A percentile compares a stretch with the other conserved stretches of the same genome.
Evolutionary conservation across 64 coral and sea anemone species (phyloP).

Genomic region (Astreopora myriophthalma): DNA sequence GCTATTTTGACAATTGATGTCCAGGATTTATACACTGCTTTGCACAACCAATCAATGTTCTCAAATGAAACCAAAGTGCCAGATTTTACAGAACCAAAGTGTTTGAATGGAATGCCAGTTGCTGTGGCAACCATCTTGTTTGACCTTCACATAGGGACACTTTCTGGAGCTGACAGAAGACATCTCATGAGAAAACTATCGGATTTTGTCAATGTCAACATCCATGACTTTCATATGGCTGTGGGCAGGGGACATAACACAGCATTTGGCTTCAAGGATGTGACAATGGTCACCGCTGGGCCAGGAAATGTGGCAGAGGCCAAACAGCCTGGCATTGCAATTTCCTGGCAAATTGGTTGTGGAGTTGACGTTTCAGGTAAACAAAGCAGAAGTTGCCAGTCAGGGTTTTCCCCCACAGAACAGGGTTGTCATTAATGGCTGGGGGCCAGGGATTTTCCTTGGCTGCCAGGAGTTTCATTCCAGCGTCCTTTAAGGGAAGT

Average conservation of each 20-base stretch:
- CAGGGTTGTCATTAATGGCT: no score
- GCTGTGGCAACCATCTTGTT: slow-evolving; percentile 80
- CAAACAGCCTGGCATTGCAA: slow-evolving; percentile 67
- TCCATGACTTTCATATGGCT: slow-evolving; percentile 49
- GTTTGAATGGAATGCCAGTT: slow-evolving; percentile 62
- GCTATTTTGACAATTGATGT: slow-evolving; percentile 57
- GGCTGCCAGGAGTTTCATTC: no score
- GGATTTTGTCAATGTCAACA: slow-evolving; percentile 55
- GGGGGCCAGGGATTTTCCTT: no score
- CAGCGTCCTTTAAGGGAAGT: no score
- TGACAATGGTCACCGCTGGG: slow-evolving; percentile 77
- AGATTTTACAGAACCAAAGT: slow-evolving; percentile 25
- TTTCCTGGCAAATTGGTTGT: slow-evolving; percentile 89
- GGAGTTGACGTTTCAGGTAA: slow-evolving; percentile 75
- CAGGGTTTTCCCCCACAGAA: no score
- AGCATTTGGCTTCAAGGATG: slow-evolving; percentile 68
- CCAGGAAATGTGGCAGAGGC: slow-evolving; percentile 83
- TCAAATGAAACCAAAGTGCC: slow-evolving; percentile 83
- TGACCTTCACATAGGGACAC: slow-evolving; percentile 72
- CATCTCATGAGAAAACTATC: slow-evolving; percentile 65
- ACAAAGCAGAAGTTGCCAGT: neutral
- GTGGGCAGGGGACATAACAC: slow-evolving; percentile 78
- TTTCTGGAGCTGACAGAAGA: slow-evolving; percentile 60
- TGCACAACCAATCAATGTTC: slow-evolving; percentile 17
- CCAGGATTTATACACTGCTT: slow-evolving; percentile 64